phyloP scores from a whole-genome alignment of 2,888 invertebrate genomes.

The Eledona agricola region DNA sequence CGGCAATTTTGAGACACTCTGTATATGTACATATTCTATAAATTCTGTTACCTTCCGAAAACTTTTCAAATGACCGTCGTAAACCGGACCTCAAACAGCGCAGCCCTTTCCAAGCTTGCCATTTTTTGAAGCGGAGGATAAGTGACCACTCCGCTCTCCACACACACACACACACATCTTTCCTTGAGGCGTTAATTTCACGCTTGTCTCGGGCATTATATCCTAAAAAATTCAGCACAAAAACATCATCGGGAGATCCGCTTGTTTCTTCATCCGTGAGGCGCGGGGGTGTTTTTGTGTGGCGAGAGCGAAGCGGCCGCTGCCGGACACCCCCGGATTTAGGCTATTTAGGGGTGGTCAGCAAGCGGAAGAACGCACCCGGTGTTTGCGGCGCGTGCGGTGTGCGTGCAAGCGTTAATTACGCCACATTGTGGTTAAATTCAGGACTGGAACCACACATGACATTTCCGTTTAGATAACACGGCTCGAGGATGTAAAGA shows the following conservation, averaged over 20 bases:
- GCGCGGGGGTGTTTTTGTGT: no score
- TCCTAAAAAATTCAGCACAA: not conserved
- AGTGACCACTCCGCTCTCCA: no score
- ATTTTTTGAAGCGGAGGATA: no score
- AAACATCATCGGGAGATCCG: not conserved
- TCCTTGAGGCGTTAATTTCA: constrained; percentile 1
- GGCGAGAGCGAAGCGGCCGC: constrained; percentile 7
- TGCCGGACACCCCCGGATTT: constrained; percentile 42
- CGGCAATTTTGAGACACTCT: no score
- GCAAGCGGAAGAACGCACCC: constrained; percentile 55
- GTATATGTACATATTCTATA: no score
- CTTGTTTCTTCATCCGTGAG: no score
- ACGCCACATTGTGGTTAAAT: constrained; percentile 54
- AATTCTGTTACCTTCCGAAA: no score
- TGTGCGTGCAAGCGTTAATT: constrained; percentile 58
- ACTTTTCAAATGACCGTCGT: no score
- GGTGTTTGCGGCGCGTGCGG: constrained; percentile 57
- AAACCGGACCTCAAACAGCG: no score
- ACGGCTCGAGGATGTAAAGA: no score
- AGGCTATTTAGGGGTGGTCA: constrained; percentile 55
- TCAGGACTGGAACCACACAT: constrained; percentile 44
- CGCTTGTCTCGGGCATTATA: not conserved
- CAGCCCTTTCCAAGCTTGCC: no score
- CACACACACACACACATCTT: no score
- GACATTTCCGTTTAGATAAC: constrained; percentile 20